phyloP scores from a whole-genome alignment of 2,797 vertebrate genomes.

The Sus cebifrons region DNA sequence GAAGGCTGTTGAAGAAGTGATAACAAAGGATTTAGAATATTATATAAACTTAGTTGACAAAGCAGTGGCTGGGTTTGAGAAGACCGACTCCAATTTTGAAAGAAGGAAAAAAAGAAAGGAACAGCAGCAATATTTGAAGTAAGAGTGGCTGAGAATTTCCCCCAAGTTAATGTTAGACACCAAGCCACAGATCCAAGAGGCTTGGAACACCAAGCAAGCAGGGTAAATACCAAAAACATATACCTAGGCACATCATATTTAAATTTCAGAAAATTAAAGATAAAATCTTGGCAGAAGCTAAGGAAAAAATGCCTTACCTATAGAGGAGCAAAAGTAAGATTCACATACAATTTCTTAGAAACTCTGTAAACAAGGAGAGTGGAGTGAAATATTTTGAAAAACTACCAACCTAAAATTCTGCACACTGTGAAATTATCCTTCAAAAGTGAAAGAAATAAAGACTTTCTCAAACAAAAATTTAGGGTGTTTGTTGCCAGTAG shows the following conservation, averaged over 20 bases:
- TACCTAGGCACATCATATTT: background rate
- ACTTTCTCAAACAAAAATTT: conserved; percentile 1
- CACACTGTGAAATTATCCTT: background rate
- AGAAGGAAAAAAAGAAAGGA: background rate
- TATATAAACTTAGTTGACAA: background rate
- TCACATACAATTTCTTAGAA: background rate
- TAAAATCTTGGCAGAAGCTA: background rate
- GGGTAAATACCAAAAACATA: background rate
- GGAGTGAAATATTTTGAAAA: background rate
- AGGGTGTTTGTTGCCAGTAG: background rate
- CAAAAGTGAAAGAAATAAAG: background rate
- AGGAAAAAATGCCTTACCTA: background rate
- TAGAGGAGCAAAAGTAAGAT: background rate
- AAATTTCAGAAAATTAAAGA: background rate
- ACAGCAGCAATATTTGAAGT: background rate
- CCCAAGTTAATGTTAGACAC: background rate
- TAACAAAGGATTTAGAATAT: background rate
- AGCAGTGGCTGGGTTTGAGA: background rate
- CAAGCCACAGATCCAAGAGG: background rate
- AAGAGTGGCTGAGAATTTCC: background rate
- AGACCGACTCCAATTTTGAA: background rate
- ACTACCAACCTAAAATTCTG: background rate
- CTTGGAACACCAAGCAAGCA: background rate
- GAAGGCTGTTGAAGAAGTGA: background rate
- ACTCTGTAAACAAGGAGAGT: background rate